Evolutionary conservation across 2,888 invertebrate genomes (phyloP).

Genomic region (Drosophila multiciliata): DNA sequence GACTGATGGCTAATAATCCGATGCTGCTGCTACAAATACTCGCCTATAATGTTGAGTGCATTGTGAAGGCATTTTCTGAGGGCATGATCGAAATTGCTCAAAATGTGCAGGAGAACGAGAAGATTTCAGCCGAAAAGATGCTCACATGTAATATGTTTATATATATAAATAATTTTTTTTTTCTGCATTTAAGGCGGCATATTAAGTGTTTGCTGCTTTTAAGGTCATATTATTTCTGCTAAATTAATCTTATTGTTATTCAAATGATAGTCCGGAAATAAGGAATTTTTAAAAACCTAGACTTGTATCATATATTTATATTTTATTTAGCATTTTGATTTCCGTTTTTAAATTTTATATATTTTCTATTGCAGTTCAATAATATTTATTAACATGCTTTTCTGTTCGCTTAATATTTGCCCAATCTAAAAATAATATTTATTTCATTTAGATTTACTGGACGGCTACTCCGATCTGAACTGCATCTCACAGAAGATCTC

Average conservation of each 20-base stretch:
- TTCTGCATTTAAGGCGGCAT: background rate
- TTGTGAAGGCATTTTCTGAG: constrained; percentile 87
- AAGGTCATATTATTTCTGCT: background rate
- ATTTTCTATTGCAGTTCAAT: background rate
- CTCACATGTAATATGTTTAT: constrained; percentile 78
- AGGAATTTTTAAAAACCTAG: background rate
- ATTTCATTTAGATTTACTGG: constrained; percentile 86
- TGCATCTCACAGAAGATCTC: constrained; percentile 87
- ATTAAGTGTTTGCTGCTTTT: background rate
- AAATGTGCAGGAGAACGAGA: constrained; percentile 83
- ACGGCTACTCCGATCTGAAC: constrained; percentile 88
- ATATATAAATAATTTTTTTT: background rate
- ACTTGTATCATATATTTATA: background rate
- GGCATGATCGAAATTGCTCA: constrained; percentile 84
- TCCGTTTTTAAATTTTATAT: background rate
- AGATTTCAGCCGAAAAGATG: constrained; percentile 83
- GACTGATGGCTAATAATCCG: constrained; percentile 87
- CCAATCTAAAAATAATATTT: background rate
- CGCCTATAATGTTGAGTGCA: constrained; percentile 88
- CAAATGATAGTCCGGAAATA: background rate
- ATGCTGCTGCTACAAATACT: constrained; percentile 88
- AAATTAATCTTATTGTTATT: background rate
- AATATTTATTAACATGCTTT: background rate
- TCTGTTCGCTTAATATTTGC: background rate
- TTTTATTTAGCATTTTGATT: background rate